A percentile compares a stretch with the other conserved stretches of the same genome.
These are phyloP conservation scores for Callinectes sapidus DNA, from an alignment of 2,888 invertebrate species.

Conservation along the genomic window DNA sequence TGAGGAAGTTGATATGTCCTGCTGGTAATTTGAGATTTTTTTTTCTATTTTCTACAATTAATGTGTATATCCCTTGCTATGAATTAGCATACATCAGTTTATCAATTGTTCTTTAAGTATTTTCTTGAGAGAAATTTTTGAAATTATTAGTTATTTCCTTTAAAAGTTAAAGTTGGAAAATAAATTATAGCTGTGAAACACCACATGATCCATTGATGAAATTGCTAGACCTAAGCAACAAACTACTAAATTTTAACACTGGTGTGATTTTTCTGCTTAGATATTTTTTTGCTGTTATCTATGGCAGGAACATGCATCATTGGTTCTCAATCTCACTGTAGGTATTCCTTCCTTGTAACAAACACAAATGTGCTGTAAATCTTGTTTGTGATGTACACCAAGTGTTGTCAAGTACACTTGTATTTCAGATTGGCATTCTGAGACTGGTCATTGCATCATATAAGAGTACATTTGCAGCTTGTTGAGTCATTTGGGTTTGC, in stretches of 20 bases:
- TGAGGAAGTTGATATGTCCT: neutral
- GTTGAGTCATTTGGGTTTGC: neutral
- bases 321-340: neutral
- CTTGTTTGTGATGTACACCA: neutral
- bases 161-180: neutral
- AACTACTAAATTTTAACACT: neutral
- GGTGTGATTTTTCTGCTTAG: neutral
- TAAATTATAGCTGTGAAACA: neutral
- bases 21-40: neutral
- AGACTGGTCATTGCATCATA: neutral
- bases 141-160: neutral
- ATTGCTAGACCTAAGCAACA: neutral
- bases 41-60: neutral
- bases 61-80: neutral
- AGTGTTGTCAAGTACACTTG: neutral
- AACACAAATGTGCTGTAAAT: neutral
- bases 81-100: neutral
- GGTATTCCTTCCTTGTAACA: neutral
- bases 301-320: neutral
- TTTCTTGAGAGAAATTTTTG: neutral
- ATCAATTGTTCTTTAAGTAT: neutral
- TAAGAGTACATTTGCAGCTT: neutral
- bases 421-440: neutral
- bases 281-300: neutral
- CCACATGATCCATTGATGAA: neutral